These are phyloP conservation scores for Botia almorhae DNA, from an alignment of 2,797 vertebrate species.

Conservation along the genomic window DNA sequence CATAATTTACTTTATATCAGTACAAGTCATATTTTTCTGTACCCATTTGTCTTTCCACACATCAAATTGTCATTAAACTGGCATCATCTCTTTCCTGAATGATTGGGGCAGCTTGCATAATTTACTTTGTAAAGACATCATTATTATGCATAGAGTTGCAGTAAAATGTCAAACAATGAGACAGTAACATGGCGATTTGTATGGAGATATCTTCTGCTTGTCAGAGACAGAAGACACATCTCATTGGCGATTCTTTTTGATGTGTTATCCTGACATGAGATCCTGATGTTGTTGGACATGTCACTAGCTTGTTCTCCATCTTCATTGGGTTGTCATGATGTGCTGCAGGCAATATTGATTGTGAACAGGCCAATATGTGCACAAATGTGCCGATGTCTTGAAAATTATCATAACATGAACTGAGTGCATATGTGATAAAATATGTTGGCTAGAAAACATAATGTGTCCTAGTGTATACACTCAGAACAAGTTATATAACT, in stretches of 20 bases:
- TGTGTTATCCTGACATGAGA: slow-evolving; percentile 18
- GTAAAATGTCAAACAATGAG: slow-evolving; percentile 43
- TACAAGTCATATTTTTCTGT: slow-evolving; percentile 1
- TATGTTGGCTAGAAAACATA: not conserved
- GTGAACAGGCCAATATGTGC: slow-evolving; percentile 17
- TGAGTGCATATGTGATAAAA: slow-evolving; percentile 19
- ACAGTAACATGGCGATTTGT: slow-evolving; percentile 20
- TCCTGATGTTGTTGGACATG: slow-evolving; percentile 40
- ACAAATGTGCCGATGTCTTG: not conserved
- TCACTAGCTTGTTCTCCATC: slow-evolving; percentile 23
- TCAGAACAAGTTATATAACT: not conserved
- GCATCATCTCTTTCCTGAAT: slow-evolving; percentile 44
- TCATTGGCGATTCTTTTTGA: slow-evolving; percentile 37
- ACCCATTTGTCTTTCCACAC: slow-evolving; percentile 6
- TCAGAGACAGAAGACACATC: not conserved
- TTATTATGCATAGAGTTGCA: slow-evolving; percentile 51
- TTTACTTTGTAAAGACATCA: slow-evolving; percentile 52
- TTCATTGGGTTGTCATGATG: not conserved
- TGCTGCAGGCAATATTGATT: not conserved
- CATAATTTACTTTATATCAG: slow-evolving; percentile 23
- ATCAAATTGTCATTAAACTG: slow-evolving; percentile 35
- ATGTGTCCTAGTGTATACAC: not conserved
- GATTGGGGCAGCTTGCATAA: slow-evolving; percentile 39
- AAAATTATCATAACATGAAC: slow-evolving; percentile 4
- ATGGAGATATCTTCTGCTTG: slow-evolving; percentile 34